phyloP scores from a whole-genome alignment of 2,888 invertebrate genomes.

The Ophion costatus region DNA sequence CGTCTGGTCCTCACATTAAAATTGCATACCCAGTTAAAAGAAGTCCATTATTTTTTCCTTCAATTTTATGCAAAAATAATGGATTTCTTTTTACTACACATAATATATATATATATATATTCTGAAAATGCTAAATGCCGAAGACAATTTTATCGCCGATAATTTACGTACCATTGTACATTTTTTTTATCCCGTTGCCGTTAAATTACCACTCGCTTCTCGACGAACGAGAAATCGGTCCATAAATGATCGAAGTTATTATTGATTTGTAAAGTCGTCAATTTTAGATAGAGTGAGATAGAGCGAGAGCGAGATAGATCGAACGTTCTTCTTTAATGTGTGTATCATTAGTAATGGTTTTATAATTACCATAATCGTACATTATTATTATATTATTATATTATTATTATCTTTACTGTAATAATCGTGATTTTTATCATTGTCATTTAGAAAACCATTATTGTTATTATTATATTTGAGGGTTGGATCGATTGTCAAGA shows the following conservation, averaged over 20 bases:
- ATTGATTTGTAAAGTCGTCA: neutral
- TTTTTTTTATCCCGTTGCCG: neutral
- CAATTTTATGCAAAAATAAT: no score
- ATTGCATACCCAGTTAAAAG: neutral
- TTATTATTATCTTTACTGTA: conserved; percentile 5
- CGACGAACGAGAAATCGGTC: no score
- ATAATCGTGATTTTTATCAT: conserved; percentile 8
- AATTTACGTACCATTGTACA: neutral
- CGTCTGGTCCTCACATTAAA: no score
- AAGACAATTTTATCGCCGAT: neutral
- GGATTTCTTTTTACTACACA: no score
- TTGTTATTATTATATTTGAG: conserved; percentile 19
- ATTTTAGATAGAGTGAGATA: no score
- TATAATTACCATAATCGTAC: neutral
- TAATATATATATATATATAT: neutral
- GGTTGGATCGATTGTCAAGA: conserved; percentile 42
- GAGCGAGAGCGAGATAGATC: no score
- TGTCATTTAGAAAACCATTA: neutral
- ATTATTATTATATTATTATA: neutral
- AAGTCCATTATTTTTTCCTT: no score
- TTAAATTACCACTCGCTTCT: neutral
- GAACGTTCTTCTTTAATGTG: no score
- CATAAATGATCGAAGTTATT: neutral
- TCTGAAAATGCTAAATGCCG: neutral
- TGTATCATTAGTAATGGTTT: neutral